Base-by-base conservation (phyloP, 2,113 vertebrate genomes). In the Phoxinus phoxinus region DNA sequence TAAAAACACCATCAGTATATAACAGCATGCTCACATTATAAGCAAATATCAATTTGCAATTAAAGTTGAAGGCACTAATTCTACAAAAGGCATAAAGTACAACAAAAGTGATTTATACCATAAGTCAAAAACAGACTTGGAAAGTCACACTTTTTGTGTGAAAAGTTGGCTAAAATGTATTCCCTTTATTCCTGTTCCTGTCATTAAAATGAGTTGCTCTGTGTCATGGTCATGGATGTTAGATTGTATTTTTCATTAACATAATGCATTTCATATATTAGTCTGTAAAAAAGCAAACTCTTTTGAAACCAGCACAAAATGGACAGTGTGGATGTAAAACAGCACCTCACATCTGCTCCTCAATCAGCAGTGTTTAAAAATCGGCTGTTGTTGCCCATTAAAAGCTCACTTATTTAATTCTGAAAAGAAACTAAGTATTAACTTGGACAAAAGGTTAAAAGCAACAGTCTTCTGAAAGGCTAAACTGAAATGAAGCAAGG, bases 311-410 rank as follows among this genome's bases (percentile, higher is more conserved):
- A 73, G 25, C 71, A 8, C 12, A 73, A 73, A 25, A 73, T 46
- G 23, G 71, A 73, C 71, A 73, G 37, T 25, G 41, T 46, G 71
- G 37, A 73, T 73, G 23, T 73, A 73, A 73, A 44, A 44, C n/a
- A 30, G 48, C 74, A 53, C 46, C 74, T 21, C 12, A 48, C 23
- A 46, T 44, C 23, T 73, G 41, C 4, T 25, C 12, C 11, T 15
- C 41, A 25, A 44, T 74, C 41, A 6, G 15, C 44, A 9, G 12
- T 8, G 44, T 15, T 75, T 23, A 37, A 71, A 71, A 51, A 46
- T 19, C 17, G 0, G 27, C 27, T 21, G 27, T 77, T 56, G 74
- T 77, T 56, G 27, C 10, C 51, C 9, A 35, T 23, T 35, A 32
- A 32, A 32, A 23, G 41, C 48, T 56, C 25, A 77, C 27, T 56